Conservation (phyloP, 2,888 invertebrate genomes). For the Artemia sp. region DNA sequence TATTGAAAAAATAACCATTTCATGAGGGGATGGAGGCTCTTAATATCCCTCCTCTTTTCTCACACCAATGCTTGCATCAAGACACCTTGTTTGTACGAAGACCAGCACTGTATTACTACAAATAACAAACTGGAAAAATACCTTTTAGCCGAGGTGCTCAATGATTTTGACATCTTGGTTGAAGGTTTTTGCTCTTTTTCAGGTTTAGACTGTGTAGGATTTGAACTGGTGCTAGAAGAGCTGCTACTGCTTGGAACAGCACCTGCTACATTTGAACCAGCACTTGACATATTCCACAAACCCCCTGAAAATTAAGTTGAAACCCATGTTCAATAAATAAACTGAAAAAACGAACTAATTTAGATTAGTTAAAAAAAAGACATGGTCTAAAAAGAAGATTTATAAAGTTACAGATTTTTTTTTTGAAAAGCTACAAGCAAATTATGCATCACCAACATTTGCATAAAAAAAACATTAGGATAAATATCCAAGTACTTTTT, state of each 20-base stretch:
- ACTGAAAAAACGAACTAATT: not conserved
- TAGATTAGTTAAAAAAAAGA: not conserved
- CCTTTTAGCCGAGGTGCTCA: conserved; percentile 77
- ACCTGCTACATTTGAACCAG: conserved; percentile 5
- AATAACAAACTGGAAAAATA: conserved; percentile 25
- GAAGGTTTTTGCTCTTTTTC: conserved; percentile 35
- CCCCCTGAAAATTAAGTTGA: too few species aligned
- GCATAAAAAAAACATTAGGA: too few species aligned
- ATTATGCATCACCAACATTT: too few species aligned
- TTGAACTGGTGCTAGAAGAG: not conserved
- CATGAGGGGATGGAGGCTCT: too few species aligned
- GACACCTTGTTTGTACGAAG: too few species aligned
- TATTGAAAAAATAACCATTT: too few species aligned
- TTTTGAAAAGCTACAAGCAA: too few species aligned
- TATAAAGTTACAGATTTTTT: not conserved
- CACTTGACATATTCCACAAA: not conserved
- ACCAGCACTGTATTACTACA: too few species aligned
- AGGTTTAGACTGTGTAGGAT: not conserved
- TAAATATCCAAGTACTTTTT: too few species aligned
- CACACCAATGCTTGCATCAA: too few species aligned
- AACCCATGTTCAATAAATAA: not conserved
- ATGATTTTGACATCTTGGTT: conserved; percentile 82
- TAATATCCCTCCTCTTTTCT: too few species aligned
- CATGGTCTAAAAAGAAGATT: not conserved
- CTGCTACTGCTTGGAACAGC: not conserved